Conservation (phyloP, 2,797 vertebrate species). For the Hylomyscus alleni region DNA sequence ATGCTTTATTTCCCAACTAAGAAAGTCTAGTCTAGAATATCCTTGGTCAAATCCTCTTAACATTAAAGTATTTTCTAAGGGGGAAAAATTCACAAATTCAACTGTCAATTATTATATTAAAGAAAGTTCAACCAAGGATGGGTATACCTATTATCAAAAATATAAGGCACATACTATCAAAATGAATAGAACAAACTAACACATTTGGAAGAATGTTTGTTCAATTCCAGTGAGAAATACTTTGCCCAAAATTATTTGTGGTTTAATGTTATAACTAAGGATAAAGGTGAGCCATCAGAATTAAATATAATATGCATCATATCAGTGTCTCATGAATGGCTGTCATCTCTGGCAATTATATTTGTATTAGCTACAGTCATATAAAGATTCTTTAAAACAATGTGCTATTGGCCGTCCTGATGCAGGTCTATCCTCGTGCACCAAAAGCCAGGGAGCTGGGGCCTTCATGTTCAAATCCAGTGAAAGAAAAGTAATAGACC, state of each 20-base stretch:
- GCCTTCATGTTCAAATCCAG: background rate
- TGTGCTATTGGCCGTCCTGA: background rate
- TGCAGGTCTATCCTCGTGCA: background rate
- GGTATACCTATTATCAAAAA: background rate
- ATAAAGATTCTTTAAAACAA: background rate
- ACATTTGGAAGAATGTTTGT: background rate
- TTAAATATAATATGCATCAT: background rate
- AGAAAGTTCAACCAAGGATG: background rate
- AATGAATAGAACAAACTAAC: constrained; percentile 25
- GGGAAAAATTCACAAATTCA: background rate
- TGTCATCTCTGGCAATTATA: background rate
- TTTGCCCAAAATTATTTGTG: background rate
- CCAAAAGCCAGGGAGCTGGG: background rate
- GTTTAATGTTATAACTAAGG: background rate
- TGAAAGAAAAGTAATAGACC: background rate
- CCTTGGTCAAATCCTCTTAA: background rate
- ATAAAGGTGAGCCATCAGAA: background rate
- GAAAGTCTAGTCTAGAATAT: background rate
- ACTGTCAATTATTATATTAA: background rate
- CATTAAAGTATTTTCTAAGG: background rate
- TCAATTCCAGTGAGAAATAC: background rate
- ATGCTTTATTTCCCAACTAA: background rate
- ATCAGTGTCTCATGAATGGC: background rate
- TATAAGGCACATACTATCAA: background rate
- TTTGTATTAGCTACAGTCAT: background rate